Conservation (phyloP, 2,888 invertebrate genomes). For the Diaprepes abbreviatus region DNA sequence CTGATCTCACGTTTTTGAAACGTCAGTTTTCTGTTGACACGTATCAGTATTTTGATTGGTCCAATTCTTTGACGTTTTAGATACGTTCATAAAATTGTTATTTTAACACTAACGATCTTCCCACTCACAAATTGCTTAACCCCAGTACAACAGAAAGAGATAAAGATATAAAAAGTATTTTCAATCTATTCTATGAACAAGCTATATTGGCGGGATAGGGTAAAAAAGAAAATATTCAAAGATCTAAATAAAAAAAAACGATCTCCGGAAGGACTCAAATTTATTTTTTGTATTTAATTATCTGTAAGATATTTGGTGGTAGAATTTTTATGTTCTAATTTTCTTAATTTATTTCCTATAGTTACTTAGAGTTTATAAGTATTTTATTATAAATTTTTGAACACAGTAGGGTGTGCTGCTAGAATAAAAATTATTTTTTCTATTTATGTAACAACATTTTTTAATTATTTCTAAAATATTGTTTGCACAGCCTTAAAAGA, state of each 20-base stretch:
- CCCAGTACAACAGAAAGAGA: neutral
- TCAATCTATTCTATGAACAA: neutral
- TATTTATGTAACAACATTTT: too few relatives aligned
- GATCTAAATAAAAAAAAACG: neutral
- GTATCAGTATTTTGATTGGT: constrained; percentile 56
- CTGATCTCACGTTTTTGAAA: constrained; percentile 13
- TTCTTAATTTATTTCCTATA: too few relatives aligned
- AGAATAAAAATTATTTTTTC: too few relatives aligned
- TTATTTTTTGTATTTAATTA: neutral
- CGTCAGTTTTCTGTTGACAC: constrained; percentile 55
- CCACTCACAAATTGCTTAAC: neutral
- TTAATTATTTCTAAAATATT: too few relatives aligned
- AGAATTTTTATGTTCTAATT: too few relatives aligned
- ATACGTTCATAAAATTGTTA: neutral
- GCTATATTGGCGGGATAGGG: neutral
- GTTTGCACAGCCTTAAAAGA: too few relatives aligned
- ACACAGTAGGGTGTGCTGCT: too few relatives aligned
- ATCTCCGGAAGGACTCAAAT: too few relatives aligned
- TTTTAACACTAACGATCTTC: neutral
- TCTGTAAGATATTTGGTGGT: too few relatives aligned
- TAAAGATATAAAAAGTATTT: neutral
- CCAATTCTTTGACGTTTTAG: neutral
- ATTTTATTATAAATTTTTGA: too few relatives aligned
- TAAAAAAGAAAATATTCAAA: too few relatives aligned
- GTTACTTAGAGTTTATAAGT: too few relatives aligned